Evolutionary conservation across 1,140 invertebrate genomes (phyloP), one percentile per base, ranked within the genome.

Genomic region (Ceratoteleas bidentatus): DNA sequence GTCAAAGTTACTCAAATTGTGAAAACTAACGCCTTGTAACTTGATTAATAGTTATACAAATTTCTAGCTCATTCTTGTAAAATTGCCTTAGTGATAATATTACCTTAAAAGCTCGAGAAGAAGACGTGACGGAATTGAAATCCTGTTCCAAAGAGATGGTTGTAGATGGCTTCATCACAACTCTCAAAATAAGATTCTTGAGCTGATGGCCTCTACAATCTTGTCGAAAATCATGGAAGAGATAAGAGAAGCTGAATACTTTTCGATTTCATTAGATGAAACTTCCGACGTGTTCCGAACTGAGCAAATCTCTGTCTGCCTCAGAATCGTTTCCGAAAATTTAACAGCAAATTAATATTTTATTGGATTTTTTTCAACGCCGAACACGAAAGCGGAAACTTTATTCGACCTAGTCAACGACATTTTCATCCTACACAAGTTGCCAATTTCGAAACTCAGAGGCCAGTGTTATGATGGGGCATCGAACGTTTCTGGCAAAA

Each of bases 401-500:
- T 40, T 40, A 40, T 40, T 40, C 38, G 6, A 11, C 6, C 38
- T 40, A 2, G 38, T 40, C 38, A 40, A 40, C 38, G 38, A 40
- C 38, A 40, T 40, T 40, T 40, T 40, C 38, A 6, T 40, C 54
- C 56, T 57, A 77, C 50, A 13, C 40, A 53, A 68, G 50, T 52
- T 56, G 83, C 72, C 40, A 62, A 40, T 72, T 50, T 73, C 34
- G 50, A 82, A 77, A 81, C 68, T 64, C 66, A 77, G 84, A 54
- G 84, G 82, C 9, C 84, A 84, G 45, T 85, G 81, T 76, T 85
- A 81, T 45, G 84, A 86, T 69, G 81, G 84, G 13, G 84, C 73
- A 2, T 9, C 79, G 3, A 85, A 86, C 49, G 78, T 86, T 61
- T 79, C 60, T 50, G 84, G 77, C 10, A 61, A 68, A 32, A 62